A percentile compares a stretch with the other conserved stretches of the same genome.
phyloP scores from a whole-genome alignment of 1,140 invertebrate genomes.

The Neodiprion fabricii region DNA sequence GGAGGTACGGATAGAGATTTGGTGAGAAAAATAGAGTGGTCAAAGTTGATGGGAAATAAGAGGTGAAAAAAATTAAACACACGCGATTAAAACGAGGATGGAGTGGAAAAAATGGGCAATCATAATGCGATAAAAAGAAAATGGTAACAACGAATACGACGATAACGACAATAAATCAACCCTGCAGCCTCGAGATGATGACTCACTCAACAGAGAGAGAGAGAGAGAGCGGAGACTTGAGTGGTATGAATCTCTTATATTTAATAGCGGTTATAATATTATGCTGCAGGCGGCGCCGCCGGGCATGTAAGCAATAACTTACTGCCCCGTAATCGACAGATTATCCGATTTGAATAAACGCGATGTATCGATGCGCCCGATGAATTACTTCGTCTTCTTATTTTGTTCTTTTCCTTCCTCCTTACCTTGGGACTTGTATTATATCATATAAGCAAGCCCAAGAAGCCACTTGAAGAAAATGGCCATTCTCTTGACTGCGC shows the following conservation, averaged over 20 bases:
- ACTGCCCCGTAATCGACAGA: background rate
- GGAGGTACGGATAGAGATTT: too few relatives aligned
- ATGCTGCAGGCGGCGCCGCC: background rate
- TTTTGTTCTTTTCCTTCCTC: too few relatives aligned
- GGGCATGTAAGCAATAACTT: background rate
- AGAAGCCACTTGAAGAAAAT: too few relatives aligned
- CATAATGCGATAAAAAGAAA: background rate
- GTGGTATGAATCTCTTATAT: conserved; percentile 1
- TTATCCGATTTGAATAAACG: conserved; percentile 7
- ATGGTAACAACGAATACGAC: background rate
- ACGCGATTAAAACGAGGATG: background rate
- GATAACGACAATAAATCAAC: background rate
- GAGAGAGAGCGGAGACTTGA: background rate
- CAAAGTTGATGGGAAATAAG: too few relatives aligned
- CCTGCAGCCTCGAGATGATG: background rate
- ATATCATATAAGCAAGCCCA: too few relatives aligned
- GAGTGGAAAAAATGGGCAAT: background rate
- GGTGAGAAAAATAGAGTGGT: too few relatives aligned
- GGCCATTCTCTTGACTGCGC: too few relatives aligned
- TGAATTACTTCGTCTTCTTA: too few relatives aligned
- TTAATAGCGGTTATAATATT: conserved; percentile 4
- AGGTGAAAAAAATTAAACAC: too few relatives aligned
- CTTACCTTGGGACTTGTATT: too few relatives aligned
- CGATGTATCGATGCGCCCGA: background rate
- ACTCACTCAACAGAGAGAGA: background rate